Evolutionary conservation across 23 tunicate species (phyloP).

Genomic region (Botrylloides violaceus): DNA sequence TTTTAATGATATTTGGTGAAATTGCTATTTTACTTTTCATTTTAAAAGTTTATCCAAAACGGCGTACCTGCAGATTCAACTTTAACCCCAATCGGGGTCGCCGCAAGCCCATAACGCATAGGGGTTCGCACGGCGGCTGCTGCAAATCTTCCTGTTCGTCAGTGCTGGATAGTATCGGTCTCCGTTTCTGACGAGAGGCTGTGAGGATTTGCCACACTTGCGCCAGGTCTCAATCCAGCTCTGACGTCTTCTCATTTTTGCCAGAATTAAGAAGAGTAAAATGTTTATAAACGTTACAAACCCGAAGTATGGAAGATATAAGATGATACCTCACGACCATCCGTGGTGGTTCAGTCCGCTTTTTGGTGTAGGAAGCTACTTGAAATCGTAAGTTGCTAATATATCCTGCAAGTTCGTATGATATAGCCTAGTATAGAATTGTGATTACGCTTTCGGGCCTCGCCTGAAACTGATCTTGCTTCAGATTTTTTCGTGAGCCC

Average conservation of each 20-base stretch:
- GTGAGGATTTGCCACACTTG: no score
- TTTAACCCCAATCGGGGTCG: no score
- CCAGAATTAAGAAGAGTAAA: constrained; percentile 31
- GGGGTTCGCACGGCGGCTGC: no score
- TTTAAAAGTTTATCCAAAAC: no score
- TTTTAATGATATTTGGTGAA: no score
- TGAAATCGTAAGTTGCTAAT: constrained; percentile 5
- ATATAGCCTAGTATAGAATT: neutral
- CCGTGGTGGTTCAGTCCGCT: constrained; percentile 96
- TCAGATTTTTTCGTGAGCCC: neutral
- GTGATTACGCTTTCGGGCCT: neutral
- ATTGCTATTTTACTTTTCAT: no score
- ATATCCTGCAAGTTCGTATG: neutral
- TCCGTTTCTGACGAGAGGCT: no score
- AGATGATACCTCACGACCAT: constrained; percentile 90
- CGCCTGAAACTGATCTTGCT: neutral
- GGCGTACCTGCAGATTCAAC: no score
- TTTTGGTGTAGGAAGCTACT: constrained; percentile 57
- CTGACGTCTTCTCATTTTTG: neutral
- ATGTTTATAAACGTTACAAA: constrained; percentile 29
- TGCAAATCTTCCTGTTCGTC: no score
- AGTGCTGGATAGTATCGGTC: no score
- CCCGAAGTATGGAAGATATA: constrained; percentile 70
- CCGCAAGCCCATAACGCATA: no score
- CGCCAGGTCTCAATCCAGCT: no score